These are phyloP conservation scores for Cladopsammia gracilis DNA, from an alignment of 64 coral and sea anemone genomes.

Conservation along the genomic window DNA sequence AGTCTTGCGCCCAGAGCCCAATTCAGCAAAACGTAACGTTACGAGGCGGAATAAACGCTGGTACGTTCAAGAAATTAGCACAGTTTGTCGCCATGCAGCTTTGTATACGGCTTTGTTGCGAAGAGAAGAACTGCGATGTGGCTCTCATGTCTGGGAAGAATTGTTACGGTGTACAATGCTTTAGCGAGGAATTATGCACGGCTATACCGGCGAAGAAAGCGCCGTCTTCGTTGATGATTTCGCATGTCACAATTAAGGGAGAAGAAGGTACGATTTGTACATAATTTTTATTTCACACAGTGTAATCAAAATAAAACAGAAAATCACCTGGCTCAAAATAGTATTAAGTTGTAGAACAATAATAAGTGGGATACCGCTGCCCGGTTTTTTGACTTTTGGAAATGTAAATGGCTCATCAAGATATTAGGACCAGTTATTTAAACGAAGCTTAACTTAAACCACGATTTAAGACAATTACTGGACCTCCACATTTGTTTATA, in stretches of 20 bases:
- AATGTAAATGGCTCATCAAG: no score
- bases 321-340: no score
- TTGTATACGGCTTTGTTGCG: constrained; percentile 94
- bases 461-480: no score
- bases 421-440: no score
- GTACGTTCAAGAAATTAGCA: constrained; percentile 92
- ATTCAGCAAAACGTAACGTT: constrained; percentile 93
- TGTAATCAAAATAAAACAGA: no score
- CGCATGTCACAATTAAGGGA: constrained; percentile 93
- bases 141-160: constrained; percentile 96
- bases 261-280: constrained; percentile 67
- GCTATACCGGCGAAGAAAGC: constrained; percentile 95
- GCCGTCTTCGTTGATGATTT: constrained; percentile 92
- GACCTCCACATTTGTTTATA: no score
- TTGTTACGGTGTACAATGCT: constrained; percentile 98
- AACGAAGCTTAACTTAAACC: no score
- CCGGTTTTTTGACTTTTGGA: no score
- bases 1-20: constrained; percentile 88
- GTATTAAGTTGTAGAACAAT: no score
- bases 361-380: no score
- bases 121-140: constrained; percentile 98
- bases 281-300: no score
- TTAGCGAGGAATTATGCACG: constrained; percentile 88
- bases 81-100: constrained; percentile 97
- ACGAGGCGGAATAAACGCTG: constrained; percentile 93